A percentile compares a stretch with the other conserved stretches of the same genome.
Conservation (phyloP, 2,888 invertebrate species). For the Oligia strigilis region DNA sequence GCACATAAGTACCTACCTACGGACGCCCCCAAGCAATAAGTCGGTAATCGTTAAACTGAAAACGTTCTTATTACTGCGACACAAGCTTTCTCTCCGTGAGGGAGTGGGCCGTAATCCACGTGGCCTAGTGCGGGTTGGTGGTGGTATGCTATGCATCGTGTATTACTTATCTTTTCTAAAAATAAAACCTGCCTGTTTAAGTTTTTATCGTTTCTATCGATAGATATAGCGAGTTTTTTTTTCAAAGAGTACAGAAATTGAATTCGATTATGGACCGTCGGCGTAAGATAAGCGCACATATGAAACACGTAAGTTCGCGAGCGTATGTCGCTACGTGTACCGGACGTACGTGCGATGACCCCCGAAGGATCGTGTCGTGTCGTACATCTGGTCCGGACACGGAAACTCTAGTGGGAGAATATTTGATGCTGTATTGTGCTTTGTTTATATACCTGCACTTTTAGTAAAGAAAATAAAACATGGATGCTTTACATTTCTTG, state of each 20-base stretch:
- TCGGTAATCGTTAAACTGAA: too few species aligned
- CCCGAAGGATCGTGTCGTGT: conserved; percentile 20
- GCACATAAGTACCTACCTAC: neutral
- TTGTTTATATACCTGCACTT: conserved; percentile 24
- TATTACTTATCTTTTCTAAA: neutral
- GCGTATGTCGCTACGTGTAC: conserved; percentile 29
- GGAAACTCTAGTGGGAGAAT: conserved; percentile 40
- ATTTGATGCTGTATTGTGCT: conserved; percentile 43
- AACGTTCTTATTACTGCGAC: too few species aligned
- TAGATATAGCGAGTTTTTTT: neutral
- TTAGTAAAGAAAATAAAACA: conserved; percentile 3
- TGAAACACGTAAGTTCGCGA: conserved; percentile 37
- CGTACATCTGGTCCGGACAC: conserved; percentile 36
- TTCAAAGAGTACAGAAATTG: neutral
- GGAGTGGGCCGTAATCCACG: too few species aligned
- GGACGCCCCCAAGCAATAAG: too few species aligned
- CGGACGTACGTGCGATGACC: conserved; percentile 23
- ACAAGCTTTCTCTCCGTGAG: too few species aligned
- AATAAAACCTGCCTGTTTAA: neutral
- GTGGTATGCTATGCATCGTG: neutral
- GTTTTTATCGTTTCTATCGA: neutral
- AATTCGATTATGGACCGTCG: conserved; percentile 24
- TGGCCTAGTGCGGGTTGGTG: too few species aligned
- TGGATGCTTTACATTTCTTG: neutral
- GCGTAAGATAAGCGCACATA: conserved; percentile 22